These are phyloP conservation scores for Drosophila dunni DNA, from an alignment of 1,140 invertebrate genomes.

Conservation along the genomic window DNA sequence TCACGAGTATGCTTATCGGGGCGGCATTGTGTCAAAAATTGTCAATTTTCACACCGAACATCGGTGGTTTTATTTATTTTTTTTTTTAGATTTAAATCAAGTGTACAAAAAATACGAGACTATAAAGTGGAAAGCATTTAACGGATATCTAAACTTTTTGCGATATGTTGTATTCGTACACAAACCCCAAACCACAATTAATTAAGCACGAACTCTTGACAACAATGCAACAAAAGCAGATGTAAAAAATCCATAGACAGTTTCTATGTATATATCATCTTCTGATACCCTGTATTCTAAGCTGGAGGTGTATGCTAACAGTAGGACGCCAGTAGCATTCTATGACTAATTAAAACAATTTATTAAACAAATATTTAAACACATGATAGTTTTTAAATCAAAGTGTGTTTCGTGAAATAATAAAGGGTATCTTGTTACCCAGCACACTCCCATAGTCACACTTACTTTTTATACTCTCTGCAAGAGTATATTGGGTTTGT, in stretches of 20 bases:
- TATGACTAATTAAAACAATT: background rate
- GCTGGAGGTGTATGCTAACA: background rate
- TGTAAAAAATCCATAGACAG: conserved; percentile 55
- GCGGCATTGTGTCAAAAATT: conserved; percentile 71
- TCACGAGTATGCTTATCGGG: conserved; percentile 71
- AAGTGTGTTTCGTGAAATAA: background rate
- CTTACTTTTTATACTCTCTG: too few relatives aligned
- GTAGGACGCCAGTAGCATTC: background rate
- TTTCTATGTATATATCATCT: conserved; percentile 17
- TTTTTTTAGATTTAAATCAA: conserved; percentile 75
- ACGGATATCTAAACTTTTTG: conserved; percentile 78
- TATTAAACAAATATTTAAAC: background rate
- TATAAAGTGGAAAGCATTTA: conserved; percentile 35
- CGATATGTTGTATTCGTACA: conserved; percentile 27
- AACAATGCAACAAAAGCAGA: conserved; percentile 44
- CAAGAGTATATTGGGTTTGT: too few relatives aligned
- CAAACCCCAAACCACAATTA: conserved; percentile 77
- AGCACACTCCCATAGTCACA: background rate
- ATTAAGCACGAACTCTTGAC: conserved; percentile 65
- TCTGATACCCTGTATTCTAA: background rate
- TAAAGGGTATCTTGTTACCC: background rate
- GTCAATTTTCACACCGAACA: conserved; percentile 45
- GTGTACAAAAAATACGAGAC: conserved; percentile 19
- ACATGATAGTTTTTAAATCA: background rate
- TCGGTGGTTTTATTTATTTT: background rate